Evolutionary conservation across 2,888 invertebrate genomes (phyloP), one percentile per base, ranked within the genome.

Genomic region (Aspidiotus destructor): DNA sequence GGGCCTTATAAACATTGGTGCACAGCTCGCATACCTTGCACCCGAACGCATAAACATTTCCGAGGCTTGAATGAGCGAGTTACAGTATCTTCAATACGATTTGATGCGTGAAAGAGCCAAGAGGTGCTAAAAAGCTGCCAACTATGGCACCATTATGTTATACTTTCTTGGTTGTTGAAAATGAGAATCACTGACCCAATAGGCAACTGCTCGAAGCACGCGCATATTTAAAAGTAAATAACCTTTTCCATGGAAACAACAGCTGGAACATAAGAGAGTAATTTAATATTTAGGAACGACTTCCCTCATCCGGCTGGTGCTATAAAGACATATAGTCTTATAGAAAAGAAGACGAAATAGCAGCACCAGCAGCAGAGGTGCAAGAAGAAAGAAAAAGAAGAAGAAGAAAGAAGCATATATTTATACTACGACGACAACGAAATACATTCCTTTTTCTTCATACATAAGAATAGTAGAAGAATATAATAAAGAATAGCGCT

Each of bases 271-370:
- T 58, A 28, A 58, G 58, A 28, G 28, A 58, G 58, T 58, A 58
- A 58, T 58, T 58, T 58, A 58, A 58, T 58, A 58, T 28, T 28
- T 58, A 17, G 28, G 58, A 28, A 58, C 58, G 28, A 58, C 58
- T 58, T 58, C 58, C 58, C 58, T 58, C 58, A 58, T 58, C 58
- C 58, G 58, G 58, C 58, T 58, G 58, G 58, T 58, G 58, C 58
- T 58, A 8, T 58, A 28, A 28, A 58, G 28, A 58, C 28, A 28
- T 5, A 28, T n/a, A n/a, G n/a, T n/a, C n/a, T n/a, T n/a, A n/a
- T 28, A 28, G 28, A 28, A 28, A 28, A 28, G 28, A 28, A 28
- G 28, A 28, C 28, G 28, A 28, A 28, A 28, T 28, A 28, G 28
- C 28, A 28, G 28, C 28, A 28, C 28, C 28, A 28, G 28, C 28